These are phyloP conservation scores for Pyralis farinalis DNA, from an alignment of 2,888 invertebrate genomes.

Conservation along the genomic window DNA sequence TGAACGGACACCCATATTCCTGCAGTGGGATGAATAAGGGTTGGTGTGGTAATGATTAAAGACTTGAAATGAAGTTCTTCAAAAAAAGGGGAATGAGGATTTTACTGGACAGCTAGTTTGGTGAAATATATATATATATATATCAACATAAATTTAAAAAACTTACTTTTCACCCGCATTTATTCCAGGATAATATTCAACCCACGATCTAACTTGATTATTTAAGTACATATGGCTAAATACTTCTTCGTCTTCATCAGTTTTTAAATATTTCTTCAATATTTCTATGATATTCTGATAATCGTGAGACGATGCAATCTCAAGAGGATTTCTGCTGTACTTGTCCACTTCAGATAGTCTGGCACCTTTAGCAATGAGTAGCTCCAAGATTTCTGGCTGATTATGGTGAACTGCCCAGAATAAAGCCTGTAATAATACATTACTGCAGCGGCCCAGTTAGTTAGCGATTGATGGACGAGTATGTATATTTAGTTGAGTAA, in stretches of 20 bases:
- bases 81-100: no score
- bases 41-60: no score
- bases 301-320: constrained; percentile 78
- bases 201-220: constrained; percentile 54
- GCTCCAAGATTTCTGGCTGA: constrained; percentile 71
- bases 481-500: no score
- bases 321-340: constrained; percentile 65
- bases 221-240: constrained; percentile 26
- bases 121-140: no score
- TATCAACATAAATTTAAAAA: neutral
- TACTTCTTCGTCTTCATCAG: constrained; percentile 30
- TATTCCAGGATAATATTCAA: constrained; percentile 74
- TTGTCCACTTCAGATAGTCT: constrained; percentile 72
- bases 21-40: no score
- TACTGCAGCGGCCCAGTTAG: no score
- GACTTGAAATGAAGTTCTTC: no score
- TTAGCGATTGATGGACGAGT: no score
- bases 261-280: constrained; percentile 53
- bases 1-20: no score
- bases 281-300: constrained; percentile 65
- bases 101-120: no score
- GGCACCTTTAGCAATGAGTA: constrained; percentile 77
- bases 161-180: constrained; percentile 49
- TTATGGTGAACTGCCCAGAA: constrained; percentile 83
- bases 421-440: constrained; percentile 82